Conservation (phyloP, 2,113 vertebrate species). For the Vulpes lagopus region DNA sequence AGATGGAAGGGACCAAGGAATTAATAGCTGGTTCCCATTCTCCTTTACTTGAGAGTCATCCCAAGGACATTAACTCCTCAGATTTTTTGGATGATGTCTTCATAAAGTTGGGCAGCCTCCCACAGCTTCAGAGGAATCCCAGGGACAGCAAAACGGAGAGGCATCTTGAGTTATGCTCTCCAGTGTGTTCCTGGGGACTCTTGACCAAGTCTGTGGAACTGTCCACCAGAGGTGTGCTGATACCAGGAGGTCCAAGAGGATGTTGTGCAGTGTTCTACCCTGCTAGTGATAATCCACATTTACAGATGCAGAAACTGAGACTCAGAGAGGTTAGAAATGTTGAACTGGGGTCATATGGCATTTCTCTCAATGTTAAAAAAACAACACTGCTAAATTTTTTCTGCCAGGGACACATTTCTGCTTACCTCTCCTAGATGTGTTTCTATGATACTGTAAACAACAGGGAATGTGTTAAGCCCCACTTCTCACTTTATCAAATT, state of each 20-base stretch:
- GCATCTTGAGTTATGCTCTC: not conserved
- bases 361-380: not conserved
- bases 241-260: not conserved
- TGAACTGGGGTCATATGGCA: not conserved
- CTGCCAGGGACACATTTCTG: not conserved
- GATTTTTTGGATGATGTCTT: not conserved
- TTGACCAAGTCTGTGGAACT: not conserved
- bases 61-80: not conserved
- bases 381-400: not conserved
- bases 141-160: not conserved
- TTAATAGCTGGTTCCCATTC: not conserved
- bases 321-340: not conserved
- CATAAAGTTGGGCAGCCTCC: not conserved
- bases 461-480: not conserved
- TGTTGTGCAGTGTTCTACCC: accelerated
- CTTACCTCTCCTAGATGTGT: not conserved
- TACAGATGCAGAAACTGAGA: not conserved
- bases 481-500: not conserved
- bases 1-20: not conserved
- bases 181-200: not conserved
- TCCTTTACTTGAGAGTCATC: not conserved
- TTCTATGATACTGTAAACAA: not conserved
- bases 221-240: not conserved
- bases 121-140: not conserved
- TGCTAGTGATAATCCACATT: not conserved